Evolutionary conservation across 2,797 vertebrate genomes (phyloP), one percentile per base, ranked within the genome.

Genomic region (Clarias platycephalus): DNA sequence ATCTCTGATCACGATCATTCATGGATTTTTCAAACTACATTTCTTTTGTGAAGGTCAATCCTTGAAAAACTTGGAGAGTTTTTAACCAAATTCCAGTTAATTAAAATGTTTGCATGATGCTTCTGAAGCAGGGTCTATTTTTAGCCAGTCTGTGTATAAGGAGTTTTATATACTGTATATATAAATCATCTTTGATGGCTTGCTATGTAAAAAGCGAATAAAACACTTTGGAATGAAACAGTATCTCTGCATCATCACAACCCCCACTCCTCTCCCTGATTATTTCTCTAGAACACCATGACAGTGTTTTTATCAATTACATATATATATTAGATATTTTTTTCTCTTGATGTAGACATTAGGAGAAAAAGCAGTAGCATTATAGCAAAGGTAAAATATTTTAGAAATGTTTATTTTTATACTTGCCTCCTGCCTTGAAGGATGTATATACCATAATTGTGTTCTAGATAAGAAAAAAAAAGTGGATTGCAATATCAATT

Each of bases 401-500:
- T 80, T 57, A 31, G 28, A 55, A 60, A 22, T 78, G 58, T 79
- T 31, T 68, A 37, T 72, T 77, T 55, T 40, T 71, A 78, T 44
- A 60, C 64, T 79, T 74, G 57, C 18, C 60, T 44, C 49, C 37
- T 13, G 53, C 18, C 40, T 67, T 86, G 63, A 34, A 77, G 79
- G 76, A 44, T 57, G 37, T 64, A 55, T 58, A 80, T 28, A 37
- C 16, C 26, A 12, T 78, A 49, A 79, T 60, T 53, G 66, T 66
- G 53, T 78, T 78, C 28, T 58, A 20, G 55, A 49, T 12, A 53
- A 75, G 5, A 53, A 8, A 18, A 20, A 57, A 55, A 76, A 5
- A 6, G 55, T 76, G 74, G 74, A 40, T 70, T 67, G 24, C 20
- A 62, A 13, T 70, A 80, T 74, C 68, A 81, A 37, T 85, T 34